phyloP scores from a whole-genome alignment of 2,113 vertebrate genomes.

The Actinemys pallida region DNA sequence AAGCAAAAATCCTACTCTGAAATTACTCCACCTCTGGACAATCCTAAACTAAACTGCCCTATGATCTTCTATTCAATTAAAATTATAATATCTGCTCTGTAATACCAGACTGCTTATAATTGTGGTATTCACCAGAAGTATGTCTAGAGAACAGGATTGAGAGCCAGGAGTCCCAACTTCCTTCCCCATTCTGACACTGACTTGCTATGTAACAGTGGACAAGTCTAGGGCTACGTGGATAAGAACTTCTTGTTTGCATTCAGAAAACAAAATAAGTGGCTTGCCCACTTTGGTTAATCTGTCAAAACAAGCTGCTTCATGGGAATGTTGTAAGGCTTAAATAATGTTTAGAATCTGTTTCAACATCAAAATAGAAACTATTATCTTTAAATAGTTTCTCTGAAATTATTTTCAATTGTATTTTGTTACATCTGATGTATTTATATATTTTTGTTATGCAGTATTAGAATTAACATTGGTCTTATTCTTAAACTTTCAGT shows the following conservation, averaged over 20 bases:
- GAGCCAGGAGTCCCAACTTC: background rate
- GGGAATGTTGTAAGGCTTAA: background rate
- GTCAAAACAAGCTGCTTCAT: background rate
- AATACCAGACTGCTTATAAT: background rate
- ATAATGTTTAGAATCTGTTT: background rate
- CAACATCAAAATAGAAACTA: no score
- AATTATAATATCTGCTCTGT: background rate
- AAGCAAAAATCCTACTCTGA: background rate
- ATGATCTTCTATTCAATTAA: background rate
- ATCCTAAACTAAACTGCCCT: background rate
- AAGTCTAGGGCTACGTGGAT: background rate
- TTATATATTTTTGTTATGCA: no score
- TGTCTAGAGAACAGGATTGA: background rate
- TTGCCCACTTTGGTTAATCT: background rate
- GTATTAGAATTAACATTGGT: no score
- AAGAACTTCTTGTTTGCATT: background rate
- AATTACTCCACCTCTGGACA: background rate
- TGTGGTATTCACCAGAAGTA: background rate
- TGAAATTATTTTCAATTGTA: no score
- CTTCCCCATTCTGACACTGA: background rate
- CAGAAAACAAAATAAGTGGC: background rate
- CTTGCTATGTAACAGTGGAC: accelerated
- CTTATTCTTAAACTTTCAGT: no score
- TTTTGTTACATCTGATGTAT: no score
- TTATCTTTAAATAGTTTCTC: no score